These are phyloP conservation scores for Aleiodes leptofemur DNA, from an alignment of 2,888 invertebrate species.

Conservation along the genomic window DNA sequence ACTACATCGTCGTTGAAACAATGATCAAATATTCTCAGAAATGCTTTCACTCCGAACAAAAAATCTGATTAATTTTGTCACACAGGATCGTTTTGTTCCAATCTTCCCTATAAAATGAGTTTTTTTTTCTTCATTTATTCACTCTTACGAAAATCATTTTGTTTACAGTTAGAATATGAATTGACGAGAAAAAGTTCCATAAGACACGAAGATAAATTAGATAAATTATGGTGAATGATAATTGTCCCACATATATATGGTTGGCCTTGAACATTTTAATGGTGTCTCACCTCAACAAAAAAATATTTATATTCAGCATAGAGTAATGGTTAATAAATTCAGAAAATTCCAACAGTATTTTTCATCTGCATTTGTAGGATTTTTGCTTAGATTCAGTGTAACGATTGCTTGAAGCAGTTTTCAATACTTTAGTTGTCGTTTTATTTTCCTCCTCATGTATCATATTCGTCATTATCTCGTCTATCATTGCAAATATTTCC, in stretches of 20 bases:
- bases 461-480: slow-evolving; percentile 15
- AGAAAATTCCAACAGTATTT: no score
- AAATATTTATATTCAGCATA: no score
- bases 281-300: not conserved
- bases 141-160: not conserved
- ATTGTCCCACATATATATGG: not conserved
- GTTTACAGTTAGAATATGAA: slow-evolving; percentile 8
- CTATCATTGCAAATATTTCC: not conserved
- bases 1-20: no score
- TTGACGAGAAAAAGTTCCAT: not conserved
- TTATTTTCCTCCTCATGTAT: not conserved
- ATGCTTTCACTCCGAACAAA: no score
- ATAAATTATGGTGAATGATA: slow-evolving; percentile 17
- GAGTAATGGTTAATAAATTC: no score
- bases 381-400: no score
- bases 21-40: no score
- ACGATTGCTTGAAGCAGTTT: not conserved
- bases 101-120: no score
- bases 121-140: no score
- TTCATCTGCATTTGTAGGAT: no score
- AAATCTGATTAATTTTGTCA: no score
- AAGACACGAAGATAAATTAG: not conserved
- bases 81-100: no score
- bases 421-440: not conserved
- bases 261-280: not conserved